Evolutionary conservation across 1,140 invertebrate genomes (phyloP), one percentile per base, ranked within the genome.

Genomic region (Trachymyrmex septentrionalis): DNA sequence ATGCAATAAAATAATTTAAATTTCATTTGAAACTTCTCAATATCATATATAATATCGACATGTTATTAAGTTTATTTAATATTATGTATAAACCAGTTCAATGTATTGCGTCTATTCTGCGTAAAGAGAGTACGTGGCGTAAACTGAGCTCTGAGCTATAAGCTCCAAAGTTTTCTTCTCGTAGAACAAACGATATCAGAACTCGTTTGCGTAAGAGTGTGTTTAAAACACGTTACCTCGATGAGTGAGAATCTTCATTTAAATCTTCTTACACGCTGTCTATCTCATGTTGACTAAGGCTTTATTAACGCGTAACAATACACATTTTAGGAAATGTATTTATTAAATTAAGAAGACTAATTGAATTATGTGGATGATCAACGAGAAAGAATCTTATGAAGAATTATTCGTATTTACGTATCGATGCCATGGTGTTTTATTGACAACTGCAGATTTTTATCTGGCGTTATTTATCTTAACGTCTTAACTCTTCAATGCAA

Each of bases 241-340:
- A 77, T 59, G n/a, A 55, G 34, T 21, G 2, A 16, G 67, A 53
- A 67, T 72, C 34, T 82, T 82, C 24, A 69, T 24, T 48, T 80
- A 55, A 80, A 80, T 80, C 77, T 82, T 72, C 53, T 69, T 59
- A 44, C 66, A 69, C 67, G n/a, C 53, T 48, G 48, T 24, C 53
- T 72, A 61, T 30, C 53, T 72, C 67, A 19, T 72, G 78, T 82
- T 38, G 53, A 71, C 50, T 72, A 10, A 57, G 24, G n/a, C 30
- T 53, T 4, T 81, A 59, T 24, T 53, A 72, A 27, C 21, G 61
- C 24, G n/a, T 34, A 72, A 82, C 19, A 59, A n/a, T 72, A n/a
- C 19, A 81, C 7, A 30, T 27, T 38, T 3, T 7, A 59, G 16
- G 16, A 82, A 59, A 59, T 38, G 16, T 53, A 16, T 67, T n/a